A percentile compares a stretch with the other conserved stretches of the same genome.
Conservation (phyloP, 2,113 vertebrate species). For the Pagrus major region DNA sequence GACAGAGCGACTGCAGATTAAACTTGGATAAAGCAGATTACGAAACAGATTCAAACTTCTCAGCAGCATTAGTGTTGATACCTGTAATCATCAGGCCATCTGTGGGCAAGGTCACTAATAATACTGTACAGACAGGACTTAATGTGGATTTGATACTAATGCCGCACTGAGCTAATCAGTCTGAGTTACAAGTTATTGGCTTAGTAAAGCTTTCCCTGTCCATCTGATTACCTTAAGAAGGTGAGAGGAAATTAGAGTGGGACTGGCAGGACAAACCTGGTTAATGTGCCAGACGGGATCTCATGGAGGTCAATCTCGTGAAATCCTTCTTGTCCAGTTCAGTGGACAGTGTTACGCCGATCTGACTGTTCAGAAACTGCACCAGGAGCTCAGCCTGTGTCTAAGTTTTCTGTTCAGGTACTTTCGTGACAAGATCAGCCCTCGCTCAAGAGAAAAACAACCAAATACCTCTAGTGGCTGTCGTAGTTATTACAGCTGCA, state of each 20-base stretch:
- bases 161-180: neutral
- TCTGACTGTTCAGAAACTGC: too few relatives aligned
- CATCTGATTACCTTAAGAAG: neutral
- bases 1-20: neutral
- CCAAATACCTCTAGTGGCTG: too few relatives aligned
- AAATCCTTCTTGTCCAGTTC: neutral
- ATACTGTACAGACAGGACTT: neutral
- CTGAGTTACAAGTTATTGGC: slow-evolving; percentile 10
- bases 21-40: neutral
- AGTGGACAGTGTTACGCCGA: too few relatives aligned
- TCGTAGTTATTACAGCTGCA: too few relatives aligned
- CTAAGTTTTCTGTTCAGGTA: too few relatives aligned
- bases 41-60: slow-evolving; percentile 13
- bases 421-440: too few relatives aligned
- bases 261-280: too few relatives aligned
- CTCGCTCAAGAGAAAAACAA: too few relatives aligned
- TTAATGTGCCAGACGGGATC: neutral
- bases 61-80: slow-evolving; percentile 12
- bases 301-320: neutral
- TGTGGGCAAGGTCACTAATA: neutral
- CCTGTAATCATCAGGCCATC: neutral
- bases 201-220: neutral
- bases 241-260: neutral
- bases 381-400: too few relatives aligned
- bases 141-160: neutral